Evolutionary conservation across 2,113 vertebrate species (phyloP).

Genomic region (Pogonocichla stellata): DNA sequence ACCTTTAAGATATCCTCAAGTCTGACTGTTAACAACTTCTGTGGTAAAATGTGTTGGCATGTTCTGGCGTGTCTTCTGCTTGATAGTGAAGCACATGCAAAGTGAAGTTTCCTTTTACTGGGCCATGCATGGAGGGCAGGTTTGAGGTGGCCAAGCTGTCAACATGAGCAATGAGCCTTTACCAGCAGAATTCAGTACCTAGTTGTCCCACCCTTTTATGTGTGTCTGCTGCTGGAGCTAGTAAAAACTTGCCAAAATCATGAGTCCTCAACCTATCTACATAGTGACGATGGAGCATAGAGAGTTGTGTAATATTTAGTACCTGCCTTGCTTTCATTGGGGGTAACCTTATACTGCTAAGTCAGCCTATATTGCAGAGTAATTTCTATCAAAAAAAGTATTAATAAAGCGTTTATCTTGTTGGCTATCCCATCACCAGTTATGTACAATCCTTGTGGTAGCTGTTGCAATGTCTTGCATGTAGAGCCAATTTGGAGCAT

Average conservation of each 20-base stretch:
- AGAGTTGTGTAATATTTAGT: neutral
- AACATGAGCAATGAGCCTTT: neutral
- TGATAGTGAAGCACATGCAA: neutral
- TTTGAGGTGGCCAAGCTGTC: neutral
- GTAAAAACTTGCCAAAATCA: neutral
- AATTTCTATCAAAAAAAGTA: neutral
- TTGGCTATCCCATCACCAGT: neutral
- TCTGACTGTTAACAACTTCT: neutral
- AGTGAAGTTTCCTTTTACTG: neutral
- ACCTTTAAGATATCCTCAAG: neutral
- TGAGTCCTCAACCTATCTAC: neutral
- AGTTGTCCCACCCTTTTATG: neutral
- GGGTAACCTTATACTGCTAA: neutral
- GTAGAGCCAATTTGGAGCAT: neutral
- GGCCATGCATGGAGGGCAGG: neutral
- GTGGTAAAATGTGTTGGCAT: neutral
- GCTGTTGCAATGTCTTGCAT: neutral
- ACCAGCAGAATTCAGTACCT: neutral
- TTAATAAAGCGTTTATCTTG: neutral
- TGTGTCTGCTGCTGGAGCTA: neutral
- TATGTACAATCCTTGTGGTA: neutral
- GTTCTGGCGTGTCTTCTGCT: neutral
- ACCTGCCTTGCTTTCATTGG: neutral
- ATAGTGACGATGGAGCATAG: neutral
- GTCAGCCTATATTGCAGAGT: neutral